Evolutionary conservation across 92 coral and sea anemone genomes (phyloP).

Genomic region (Umimayanthus kanabou): DNA sequence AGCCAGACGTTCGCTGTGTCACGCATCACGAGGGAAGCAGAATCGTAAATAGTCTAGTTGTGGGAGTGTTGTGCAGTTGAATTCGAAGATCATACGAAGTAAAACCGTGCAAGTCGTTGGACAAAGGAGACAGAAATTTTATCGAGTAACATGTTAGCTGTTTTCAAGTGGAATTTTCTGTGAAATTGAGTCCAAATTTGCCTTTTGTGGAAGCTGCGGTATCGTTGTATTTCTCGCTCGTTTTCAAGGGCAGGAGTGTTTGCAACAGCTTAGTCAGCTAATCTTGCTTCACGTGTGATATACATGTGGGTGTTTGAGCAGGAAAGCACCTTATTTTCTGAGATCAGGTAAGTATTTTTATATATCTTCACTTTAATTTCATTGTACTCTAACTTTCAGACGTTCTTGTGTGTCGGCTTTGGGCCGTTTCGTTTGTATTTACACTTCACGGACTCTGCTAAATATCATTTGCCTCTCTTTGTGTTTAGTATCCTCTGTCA

Average conservation of each 20-base stretch:
- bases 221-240: not conserved
- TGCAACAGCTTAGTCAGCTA: not conserved
- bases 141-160: not conserved
- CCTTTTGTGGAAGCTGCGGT: not conserved
- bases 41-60: not conserved
- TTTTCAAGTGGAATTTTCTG: not conserved
- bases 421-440: not conserved
- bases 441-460: not conserved
- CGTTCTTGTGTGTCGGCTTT: not conserved
- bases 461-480: not conserved
- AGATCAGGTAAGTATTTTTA: slow-evolving; percentile 18
- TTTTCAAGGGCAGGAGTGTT: not conserved
- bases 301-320: not conserved
- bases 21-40: slow-evolving; percentile 12
- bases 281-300: not conserved
- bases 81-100: not conserved
- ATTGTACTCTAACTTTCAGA: not conserved
- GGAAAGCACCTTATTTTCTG: not conserved
- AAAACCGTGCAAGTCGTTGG: not conserved
- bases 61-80: not conserved
- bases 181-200: not conserved
- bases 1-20: not conserved
- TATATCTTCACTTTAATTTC: not conserved
- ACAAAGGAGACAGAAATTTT: not conserved
- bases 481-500: no score